These are phyloP conservation scores for Glyphotaelius pellucidus DNA, from an alignment of 2,888 invertebrate species.

Conservation along the genomic window DNA sequence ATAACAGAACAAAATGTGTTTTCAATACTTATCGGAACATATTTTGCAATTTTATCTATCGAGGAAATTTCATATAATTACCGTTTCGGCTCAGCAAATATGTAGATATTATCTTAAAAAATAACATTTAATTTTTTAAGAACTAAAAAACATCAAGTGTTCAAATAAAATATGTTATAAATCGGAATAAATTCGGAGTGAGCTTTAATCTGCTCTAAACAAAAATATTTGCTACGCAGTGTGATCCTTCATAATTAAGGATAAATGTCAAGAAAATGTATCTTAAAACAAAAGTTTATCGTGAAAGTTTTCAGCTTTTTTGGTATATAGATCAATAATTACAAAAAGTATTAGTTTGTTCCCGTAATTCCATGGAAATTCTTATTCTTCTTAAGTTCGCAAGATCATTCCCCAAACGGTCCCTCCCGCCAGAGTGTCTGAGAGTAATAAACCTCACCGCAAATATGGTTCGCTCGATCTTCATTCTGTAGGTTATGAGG, in stretches of 20 bases:
- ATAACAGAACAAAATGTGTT: no score
- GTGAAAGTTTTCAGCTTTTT: neutral
- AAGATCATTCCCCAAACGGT: slow-evolving; percentile 21
- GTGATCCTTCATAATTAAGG: neutral
- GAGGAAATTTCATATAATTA: no score
- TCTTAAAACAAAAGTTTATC: neutral
- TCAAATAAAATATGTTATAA: no score
- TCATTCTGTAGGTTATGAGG: slow-evolving; percentile 47
- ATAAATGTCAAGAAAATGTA: neutral
- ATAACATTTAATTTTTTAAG: no score
- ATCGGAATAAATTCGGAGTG: no score
- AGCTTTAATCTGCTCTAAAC: neutral
- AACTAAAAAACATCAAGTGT: no score
- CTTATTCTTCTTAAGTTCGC: neutral
- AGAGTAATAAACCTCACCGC: neutral
- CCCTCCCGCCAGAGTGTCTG: neutral
- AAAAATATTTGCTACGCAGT: neutral
- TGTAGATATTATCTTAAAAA: no score
- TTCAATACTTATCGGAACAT: no score
- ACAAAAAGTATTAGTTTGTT: neutral
- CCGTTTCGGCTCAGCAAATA: no score
- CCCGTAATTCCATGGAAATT: neutral
- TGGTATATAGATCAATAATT: neutral
- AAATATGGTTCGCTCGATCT: slow-evolving; percentile 33
- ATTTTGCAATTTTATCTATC: no score